Percentiles rank a stretch among this genome's conserved stretches.
These are phyloP conservation scores for Chouioia cunea DNA, from an alignment of 2,888 invertebrate genomes.

Conservation along the genomic window DNA sequence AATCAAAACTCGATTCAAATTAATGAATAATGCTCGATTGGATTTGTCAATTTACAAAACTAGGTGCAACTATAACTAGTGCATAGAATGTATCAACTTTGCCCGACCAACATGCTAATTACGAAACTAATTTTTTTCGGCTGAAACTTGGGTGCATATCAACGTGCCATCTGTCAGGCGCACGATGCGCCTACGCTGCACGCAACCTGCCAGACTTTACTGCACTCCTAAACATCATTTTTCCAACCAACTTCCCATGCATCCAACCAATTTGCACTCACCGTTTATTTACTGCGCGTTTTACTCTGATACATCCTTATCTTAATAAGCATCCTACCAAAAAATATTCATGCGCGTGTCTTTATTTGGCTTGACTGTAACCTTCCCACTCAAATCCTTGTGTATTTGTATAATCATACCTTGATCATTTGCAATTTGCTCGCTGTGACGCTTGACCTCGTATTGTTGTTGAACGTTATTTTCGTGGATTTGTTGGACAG, in stretches of 20 bases:
- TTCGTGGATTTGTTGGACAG: slow-evolving; percentile 39
- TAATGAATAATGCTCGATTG: too few species aligned
- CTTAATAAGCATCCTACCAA: too few species aligned
- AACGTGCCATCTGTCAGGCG: slow-evolving; percentile 27
- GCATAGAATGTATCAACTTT: too few species aligned
- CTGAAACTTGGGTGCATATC: slow-evolving; percentile 21
- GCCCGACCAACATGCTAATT: slow-evolving; percentile 8
- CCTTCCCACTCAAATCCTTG: too few species aligned
- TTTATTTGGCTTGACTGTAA: too few species aligned
- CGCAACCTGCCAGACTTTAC: slow-evolving; percentile 49
- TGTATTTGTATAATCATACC: slow-evolving; percentile 45
- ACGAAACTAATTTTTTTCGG: slow-evolving; percentile 26
- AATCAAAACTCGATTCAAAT: too few species aligned
- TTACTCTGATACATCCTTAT: too few species aligned
- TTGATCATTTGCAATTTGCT: slow-evolving; percentile 47
- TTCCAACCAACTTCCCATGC: slow-evolving; percentile 20
- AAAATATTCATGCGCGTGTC: too few species aligned
- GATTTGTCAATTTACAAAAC: too few species aligned
- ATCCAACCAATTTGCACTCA: too few species aligned
- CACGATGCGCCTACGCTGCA: slow-evolving; percentile 48
- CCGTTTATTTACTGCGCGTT: too few species aligned
- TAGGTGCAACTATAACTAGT: too few species aligned
- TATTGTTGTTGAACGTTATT: slow-evolving; percentile 45
- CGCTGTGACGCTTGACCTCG: slow-evolving; percentile 47
- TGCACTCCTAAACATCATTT: slow-evolving; percentile 40